Evolutionary conservation across 92 coral and sea anemone genomes (phyloP), one percentile per base, ranked within the genome.

Genomic region (Epizoanthus scotinus): DNA sequence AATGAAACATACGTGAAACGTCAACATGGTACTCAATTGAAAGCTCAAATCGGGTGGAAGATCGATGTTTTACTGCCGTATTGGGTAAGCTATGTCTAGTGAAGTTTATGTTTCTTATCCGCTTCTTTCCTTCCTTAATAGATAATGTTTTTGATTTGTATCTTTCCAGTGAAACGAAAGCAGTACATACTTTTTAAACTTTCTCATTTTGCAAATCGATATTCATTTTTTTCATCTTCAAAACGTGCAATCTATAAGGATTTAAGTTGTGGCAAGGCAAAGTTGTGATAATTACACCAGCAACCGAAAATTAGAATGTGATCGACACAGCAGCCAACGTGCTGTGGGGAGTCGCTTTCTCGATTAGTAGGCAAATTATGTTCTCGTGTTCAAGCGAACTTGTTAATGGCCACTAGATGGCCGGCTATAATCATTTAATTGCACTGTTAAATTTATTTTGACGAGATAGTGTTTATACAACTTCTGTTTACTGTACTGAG

Each of bases 401-500:
- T 59, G 81, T 34, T 58, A 59, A 75, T 58, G 25, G 25, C 24
- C 60, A 31, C 25, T 38, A 38, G 68, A 56, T 22, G 52, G 52
- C 49, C 9, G 47, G n/a, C n/a, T 13, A 44, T 58, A 31, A 40
- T 75, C 31, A 36, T 58, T 58, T 38, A 27, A 19, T n/a, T 47
- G 17, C 42, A 64, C 52, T 6, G 81, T 59, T 58, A 36, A 20
- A 75, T 75, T 58, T 75, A 42, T 75, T 67, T 59, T 75, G 81
- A 75, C 59, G 81, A 75, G 81, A 38, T 22, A 59, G 68, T 75
- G 81, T 75, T 75, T 75, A 75, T 67, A 59, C 63, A 75, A 75
- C 67, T 59, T 21, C 67, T 75, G 81, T 75, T 75, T 75, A 58
- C 57, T 75, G 18, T 75, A 75, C 24, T 75, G 21, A 54, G 42